Conservation (phyloP, 2,113 vertebrate genomes). For the Syrmaticus mikado region DNA sequence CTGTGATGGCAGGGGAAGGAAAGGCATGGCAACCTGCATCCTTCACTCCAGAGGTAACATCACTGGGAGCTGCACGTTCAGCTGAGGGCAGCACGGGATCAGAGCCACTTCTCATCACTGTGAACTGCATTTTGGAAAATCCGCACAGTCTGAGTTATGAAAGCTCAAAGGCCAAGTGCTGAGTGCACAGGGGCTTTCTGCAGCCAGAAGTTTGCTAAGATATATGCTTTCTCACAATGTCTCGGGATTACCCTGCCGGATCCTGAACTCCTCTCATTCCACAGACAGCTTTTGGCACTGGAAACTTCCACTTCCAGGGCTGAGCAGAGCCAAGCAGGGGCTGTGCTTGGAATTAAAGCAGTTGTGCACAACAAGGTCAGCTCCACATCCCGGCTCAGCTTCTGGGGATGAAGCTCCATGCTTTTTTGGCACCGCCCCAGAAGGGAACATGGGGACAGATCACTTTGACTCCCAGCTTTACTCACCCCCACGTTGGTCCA, state of each 20-base stretch:
- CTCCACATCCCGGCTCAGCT: background rate
- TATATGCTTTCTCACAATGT: background rate
- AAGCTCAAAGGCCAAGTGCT: background rate
- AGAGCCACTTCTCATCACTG: background rate
- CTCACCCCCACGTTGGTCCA: background rate
- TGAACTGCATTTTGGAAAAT: background rate
- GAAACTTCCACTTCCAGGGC: background rate
- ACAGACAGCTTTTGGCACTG: background rate
- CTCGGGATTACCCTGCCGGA: background rate
- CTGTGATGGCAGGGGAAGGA: conserved; percentile 22
- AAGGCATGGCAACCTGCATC: background rate
- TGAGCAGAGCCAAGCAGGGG: background rate
- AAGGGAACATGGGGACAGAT: background rate
- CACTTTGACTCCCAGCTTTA: background rate
- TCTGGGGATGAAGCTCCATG: background rate
- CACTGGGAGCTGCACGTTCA: conserved; percentile 29
- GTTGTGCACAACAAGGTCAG: background rate
- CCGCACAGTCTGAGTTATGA: background rate
- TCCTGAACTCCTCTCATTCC: background rate
- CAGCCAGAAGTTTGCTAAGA: background rate
- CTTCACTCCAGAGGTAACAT: conserved; percentile 19
- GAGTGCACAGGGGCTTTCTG: background rate
- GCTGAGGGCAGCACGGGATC: background rate
- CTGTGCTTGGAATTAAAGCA: background rate
- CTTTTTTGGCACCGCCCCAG: background rate